Evolutionary conservation across 2,888 invertebrate species (phyloP).

Genomic region (Crocallis elinguaria): DNA sequence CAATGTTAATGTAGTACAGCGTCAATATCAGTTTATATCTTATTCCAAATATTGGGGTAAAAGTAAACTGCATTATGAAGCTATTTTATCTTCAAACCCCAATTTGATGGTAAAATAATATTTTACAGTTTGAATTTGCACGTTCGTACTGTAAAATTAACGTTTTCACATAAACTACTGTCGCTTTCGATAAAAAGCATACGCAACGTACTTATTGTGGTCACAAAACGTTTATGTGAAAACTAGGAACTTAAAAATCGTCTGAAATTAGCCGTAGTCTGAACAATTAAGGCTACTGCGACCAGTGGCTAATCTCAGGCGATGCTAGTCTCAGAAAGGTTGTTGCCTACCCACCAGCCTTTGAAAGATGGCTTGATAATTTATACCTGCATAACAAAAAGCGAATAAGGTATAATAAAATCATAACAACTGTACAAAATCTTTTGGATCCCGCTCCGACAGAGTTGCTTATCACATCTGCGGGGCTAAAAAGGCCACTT

Average conservation of each 20-base stretch:
- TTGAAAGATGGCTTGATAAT: neutral
- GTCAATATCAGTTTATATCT: constrained; percentile 5
- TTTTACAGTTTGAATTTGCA: constrained; percentile 5
- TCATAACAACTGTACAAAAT: too few relatives aligned
- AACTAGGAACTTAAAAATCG: neutral
- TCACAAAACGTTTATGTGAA: constrained; percentile 1
- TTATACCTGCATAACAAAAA: too few relatives aligned
- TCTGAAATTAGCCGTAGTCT: neutral
- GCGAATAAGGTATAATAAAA: too few relatives aligned
- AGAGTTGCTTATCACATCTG: neutral
- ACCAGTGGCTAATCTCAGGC: neutral
- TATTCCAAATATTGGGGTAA: neutral
- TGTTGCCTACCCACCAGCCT: neutral
- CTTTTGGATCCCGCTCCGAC: constrained; percentile 8
- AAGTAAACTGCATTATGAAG: neutral
- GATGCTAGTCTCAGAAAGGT: neutral
- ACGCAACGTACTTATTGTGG: too few relatives aligned
- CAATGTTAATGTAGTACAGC: neutral
- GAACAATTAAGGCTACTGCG: too few relatives aligned
- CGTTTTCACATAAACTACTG: constrained; percentile 6
- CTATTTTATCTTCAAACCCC: constrained; percentile 6
- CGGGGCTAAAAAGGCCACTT: too few relatives aligned
- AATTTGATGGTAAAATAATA: neutral
- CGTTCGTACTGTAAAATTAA: constrained; percentile 5
- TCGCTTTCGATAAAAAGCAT: too few relatives aligned